phyloP scores from a whole-genome alignment of 2,113 vertebrate genomes.

The Panthera tigris region DNA sequence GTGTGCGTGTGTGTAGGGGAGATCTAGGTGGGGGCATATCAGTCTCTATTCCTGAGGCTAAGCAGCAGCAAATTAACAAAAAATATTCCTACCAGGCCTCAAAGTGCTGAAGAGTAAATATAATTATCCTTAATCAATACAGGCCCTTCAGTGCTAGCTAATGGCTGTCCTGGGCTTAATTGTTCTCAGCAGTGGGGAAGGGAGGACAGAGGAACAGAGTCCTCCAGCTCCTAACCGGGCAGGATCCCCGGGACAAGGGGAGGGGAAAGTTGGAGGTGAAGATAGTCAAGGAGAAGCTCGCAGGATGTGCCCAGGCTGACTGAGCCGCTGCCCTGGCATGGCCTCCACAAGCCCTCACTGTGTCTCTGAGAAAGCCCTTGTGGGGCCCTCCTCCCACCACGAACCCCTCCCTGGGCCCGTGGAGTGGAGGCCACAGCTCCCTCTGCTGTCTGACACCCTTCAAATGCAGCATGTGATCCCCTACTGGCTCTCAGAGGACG shows the following conservation, averaged over 20 bases:
- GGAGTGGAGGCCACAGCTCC: not conserved
- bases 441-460: not conserved
- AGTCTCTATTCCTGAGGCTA: constrained; percentile 46
- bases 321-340: fast-evolving
- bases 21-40: not conserved
- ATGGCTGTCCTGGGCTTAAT: constrained; percentile 67
- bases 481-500: not conserved
- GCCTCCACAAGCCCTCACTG: too few relatives aligned
- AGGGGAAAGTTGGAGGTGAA: not conserved
- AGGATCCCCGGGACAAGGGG: not conserved
- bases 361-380: not conserved
- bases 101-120: constrained; percentile 75
- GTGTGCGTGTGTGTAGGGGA: not conserved
- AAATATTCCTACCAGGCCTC: constrained; percentile 65
- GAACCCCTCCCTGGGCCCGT: not conserved
- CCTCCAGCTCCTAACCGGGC: not conserved
- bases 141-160: constrained; percentile 65
- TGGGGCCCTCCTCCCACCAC: fast-evolving
- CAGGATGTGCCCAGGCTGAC: fast-evolving
- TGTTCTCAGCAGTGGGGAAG: constrained; percentile 32
- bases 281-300: not conserved
- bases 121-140: constrained; percentile 80
- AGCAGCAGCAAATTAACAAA: constrained; percentile 72
- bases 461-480: not conserved
- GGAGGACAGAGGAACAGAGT: not conserved